Conservation (phyloP, 2,113 vertebrate genomes). For the Platysteira castanea region DNA sequence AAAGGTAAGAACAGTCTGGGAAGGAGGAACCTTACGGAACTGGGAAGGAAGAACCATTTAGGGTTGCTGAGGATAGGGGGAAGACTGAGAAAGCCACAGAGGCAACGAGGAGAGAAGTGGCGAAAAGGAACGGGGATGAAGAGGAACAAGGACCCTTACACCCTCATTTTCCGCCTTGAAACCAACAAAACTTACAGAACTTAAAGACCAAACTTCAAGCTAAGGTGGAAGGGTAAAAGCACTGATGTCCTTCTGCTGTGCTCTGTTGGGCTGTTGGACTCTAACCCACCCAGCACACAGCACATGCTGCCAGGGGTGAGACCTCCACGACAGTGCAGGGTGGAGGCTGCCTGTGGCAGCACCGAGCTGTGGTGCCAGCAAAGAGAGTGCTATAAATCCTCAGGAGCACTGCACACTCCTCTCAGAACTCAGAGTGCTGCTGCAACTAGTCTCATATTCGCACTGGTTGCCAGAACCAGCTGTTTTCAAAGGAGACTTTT, state of each 20-base stretch:
- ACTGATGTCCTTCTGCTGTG: neutral
- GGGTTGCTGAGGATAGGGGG: neutral
- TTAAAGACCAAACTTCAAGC: neutral
- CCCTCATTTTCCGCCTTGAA: neutral
- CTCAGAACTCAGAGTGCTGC: neutral
- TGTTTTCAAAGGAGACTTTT: neutral
- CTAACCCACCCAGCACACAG: neutral
- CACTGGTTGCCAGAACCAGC: neutral
- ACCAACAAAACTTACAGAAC: neutral
- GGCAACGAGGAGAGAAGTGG: neutral
- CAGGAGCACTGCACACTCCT: neutral
- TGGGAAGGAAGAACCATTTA: neutral
- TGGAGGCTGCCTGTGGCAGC: neutral
- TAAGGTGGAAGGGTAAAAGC: neutral
- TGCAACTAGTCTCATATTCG: neutral
- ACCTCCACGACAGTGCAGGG: neutral
- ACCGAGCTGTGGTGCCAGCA: neutral
- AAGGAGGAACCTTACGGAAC: neutral
- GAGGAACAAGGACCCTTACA: accelerated
- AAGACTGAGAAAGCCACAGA: neutral
- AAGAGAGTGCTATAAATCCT: neutral
- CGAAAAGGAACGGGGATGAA: neutral
- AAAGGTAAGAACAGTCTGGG: neutral
- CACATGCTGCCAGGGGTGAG: neutral
- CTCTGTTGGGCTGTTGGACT: neutral